Evolutionary conservation across 1,140 invertebrate species (phyloP), one percentile per base, ranked within the genome.

Genomic region (Penaeus chinensis): DNA sequence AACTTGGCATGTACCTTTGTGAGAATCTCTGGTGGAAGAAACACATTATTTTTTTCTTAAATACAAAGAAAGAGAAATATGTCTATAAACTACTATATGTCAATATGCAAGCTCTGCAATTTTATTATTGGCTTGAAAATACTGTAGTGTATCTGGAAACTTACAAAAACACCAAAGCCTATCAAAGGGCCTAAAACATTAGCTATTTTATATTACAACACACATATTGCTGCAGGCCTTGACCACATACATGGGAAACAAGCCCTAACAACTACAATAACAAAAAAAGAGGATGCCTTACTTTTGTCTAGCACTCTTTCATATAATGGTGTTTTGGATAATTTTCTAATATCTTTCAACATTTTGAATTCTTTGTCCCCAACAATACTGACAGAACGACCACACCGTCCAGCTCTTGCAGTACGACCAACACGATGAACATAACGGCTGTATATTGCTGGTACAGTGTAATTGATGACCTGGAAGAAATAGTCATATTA

Each of bases 381-480:
- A 79, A 97, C 97, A 69, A 99, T 93, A 1, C 97, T 98, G 19
- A 99, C 96, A 0, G 98, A 98, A 69, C 98, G 96, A 82, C 96
- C 96, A 27, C 95, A 95, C 22, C 96, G 93, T 7, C 98, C 98
- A 37, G 98, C 98, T 92, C 98, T 94, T 11, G 98, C 98, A 19
- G 98, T 99, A 91, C 98, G 93, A 63, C 98, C 98, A 27, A 99
- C 96, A 92, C 97, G 93, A 91, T 99, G 98, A 92, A 99, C 97
- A 91, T 99, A 99, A 92, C 99, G 97, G 91, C 99, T 96, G 18
- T 99, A 92, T 0, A 97, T 97, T 27, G 96, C 95, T 4, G 98
- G 98, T 95, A 99, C 96, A 0, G 97, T 95, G 92, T 98, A 99
- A 93, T 99, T 99, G 66, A 99, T 97, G 7, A 99, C 94, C 94